A percentile compares a stretch with the other conserved stretches of the same genome.
Evolutionary conservation across 2,113 vertebrate species (phyloP).

Genomic region (Gymnogyps californianus): DNA sequence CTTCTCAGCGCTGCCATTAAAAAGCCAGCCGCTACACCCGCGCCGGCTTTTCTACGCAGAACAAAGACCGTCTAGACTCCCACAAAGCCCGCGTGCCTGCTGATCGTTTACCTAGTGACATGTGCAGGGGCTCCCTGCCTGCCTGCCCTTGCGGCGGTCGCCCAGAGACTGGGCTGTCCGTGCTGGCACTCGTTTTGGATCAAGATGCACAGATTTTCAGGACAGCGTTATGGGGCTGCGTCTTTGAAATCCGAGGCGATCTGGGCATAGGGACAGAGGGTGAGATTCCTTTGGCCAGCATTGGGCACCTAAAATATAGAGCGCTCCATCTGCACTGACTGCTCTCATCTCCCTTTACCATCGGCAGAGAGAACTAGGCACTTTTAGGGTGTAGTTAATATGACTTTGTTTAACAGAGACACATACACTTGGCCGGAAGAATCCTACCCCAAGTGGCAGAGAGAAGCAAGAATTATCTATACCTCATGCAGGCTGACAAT

Average conservation of each 20-base stretch:
- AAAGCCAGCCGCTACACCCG: background rate
- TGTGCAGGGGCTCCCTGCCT: background rate
- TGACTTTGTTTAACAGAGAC: background rate
- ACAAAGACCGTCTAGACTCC: constrained; percentile 42
- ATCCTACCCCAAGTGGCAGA: background rate
- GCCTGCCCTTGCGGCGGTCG: background rate
- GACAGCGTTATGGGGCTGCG: rapidly evolving
- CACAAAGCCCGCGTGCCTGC: background rate
- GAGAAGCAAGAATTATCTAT: background rate
- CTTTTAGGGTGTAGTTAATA: background rate
- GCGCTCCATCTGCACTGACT: background rate
- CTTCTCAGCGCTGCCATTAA: constrained; percentile 13
- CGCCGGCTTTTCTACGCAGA: background rate
- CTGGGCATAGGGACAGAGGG: background rate
- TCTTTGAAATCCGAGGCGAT: background rate
- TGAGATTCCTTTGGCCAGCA: background rate
- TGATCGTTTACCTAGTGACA: background rate
- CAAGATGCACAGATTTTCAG: background rate
- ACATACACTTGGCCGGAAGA: background rate
- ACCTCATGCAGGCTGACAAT: background rate
- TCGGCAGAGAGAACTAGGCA: rapidly evolving
- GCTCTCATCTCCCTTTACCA: background rate
- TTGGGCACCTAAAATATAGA: background rate
- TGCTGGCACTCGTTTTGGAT: background rate
- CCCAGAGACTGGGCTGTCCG: rapidly evolving